Evolutionary conservation across 2,113 vertebrate genomes (phyloP).

Genomic region (Gnathonemus longibarbis): DNA sequence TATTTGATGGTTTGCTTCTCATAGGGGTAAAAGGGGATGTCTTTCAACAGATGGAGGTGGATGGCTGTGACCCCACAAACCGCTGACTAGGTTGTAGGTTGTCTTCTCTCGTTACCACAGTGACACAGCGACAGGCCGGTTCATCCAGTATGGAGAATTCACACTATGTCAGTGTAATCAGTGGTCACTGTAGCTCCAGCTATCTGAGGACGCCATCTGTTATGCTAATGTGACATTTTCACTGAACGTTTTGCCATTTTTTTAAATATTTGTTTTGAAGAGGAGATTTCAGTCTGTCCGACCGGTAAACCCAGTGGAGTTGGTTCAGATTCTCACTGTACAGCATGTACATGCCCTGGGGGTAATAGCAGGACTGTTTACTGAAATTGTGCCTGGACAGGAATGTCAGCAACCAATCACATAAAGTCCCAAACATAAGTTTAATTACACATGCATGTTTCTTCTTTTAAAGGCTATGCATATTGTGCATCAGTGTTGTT

Average conservation of each 20-base stretch:
- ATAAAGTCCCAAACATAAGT: too few species aligned
- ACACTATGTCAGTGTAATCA: not conserved
- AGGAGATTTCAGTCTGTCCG: not conserved
- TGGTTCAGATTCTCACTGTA: not conserved
- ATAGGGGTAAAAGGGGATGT: not conserved
- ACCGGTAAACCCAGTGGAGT: not conserved
- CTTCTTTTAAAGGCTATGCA: too few species aligned
- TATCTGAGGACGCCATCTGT: not conserved
- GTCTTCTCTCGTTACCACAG: not conserved
- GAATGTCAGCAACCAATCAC: too few species aligned
- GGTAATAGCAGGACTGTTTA: not conserved
- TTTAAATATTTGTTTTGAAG: not conserved
- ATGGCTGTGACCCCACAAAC: not conserved
- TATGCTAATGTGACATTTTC: conserved; percentile 10
- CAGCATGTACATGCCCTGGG: not conserved
- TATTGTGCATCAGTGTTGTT: too few species aligned
- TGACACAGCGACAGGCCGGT: not conserved
- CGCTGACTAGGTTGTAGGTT: not conserved
- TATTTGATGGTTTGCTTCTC: not conserved
- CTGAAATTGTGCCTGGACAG: not conserved
- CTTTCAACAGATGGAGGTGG: not conserved
- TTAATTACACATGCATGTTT: too few species aligned
- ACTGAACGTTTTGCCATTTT: not conserved
- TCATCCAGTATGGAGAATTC: not conserved
- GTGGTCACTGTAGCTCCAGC: not conserved